Evolutionary conservation across 1,140 invertebrate species (phyloP).

Genomic region (Magallana angulata): DNA sequence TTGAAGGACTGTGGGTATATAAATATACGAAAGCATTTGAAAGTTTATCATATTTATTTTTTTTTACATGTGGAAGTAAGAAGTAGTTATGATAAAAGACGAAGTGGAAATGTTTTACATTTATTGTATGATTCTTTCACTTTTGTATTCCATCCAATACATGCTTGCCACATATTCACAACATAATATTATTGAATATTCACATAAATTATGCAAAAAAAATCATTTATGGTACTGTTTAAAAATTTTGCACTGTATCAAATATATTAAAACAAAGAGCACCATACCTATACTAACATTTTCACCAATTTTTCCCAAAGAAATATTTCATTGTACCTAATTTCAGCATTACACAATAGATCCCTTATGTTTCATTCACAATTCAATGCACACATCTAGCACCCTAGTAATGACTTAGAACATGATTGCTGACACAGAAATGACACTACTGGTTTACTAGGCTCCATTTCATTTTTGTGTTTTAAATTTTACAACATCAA

Average conservation of each 20-base stretch:
- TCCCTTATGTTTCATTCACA: neutral
- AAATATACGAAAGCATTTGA: no score
- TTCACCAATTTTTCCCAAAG: no score
- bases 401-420: conserved; percentile 23
- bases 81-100: no score
- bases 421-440: conserved; percentile 1
- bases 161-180: neutral
- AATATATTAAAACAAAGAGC: conserved; percentile 29
- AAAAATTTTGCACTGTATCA: neutral
- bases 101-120: neutral
- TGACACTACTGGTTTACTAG: no score
- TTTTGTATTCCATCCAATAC: conserved; percentile 21
- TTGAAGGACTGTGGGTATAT: no score
- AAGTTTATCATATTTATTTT: no score
- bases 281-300: neutral
- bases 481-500: no score
- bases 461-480: no score
- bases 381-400: conserved; percentile 3
- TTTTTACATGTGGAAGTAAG: no score
- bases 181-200: no score
- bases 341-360: neutral
- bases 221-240: neutral
- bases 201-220: neutral
- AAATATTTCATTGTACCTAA: neutral
- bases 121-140: neutral